Evolutionary conservation across 2,797 vertebrate species (phyloP).

Genomic region (Champsocephalus esox): DNA sequence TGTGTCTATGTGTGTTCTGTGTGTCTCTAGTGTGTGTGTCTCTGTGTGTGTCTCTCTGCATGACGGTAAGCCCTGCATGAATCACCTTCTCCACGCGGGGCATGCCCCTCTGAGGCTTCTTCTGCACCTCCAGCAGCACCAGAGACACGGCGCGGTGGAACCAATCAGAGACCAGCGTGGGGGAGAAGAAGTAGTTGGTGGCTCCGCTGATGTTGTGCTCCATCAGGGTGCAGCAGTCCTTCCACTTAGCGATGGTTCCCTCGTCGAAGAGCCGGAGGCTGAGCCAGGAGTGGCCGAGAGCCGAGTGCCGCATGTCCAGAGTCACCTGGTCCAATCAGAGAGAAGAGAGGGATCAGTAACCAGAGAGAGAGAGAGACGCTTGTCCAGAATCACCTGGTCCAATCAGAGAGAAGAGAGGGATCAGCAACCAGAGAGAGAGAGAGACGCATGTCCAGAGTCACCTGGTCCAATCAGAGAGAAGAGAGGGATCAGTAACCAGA

Average conservation of each 20-base stretch:
- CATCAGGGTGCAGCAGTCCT: constrained; percentile 94
- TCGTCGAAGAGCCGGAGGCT: constrained; percentile 96
- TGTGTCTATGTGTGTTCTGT: too few relatives aligned
- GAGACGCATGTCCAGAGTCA: too few relatives aligned
- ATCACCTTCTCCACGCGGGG: constrained; percentile 89
- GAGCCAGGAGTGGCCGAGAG: constrained; percentile 96
- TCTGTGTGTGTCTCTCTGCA: too few relatives aligned
- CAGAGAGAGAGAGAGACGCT: too few relatives aligned
- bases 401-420: too few relatives aligned
- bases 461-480: too few relatives aligned
- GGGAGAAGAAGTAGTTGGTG: constrained; percentile 97
- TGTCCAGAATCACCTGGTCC: too few relatives aligned
- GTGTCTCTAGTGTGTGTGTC: too few relatives aligned
- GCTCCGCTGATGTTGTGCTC: constrained; percentile 90
- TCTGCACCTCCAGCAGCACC: constrained; percentile 94
- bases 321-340: constrained; percentile 80
- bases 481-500: too few relatives aligned
- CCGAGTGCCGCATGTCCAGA: constrained; percentile 96
- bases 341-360: too few relatives aligned
- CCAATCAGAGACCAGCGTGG: constrained; percentile 95
- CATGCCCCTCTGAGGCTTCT: constrained; percentile 95
- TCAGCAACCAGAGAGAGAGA: too few relatives aligned
- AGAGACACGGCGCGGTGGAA: constrained; percentile 93
- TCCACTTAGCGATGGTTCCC: constrained; percentile 93
- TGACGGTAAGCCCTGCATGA: too few relatives aligned